These are phyloP conservation scores for Carollia perspicillata DNA, from an alignment of 2,113 vertebrate genomes.

Conservation along the genomic window DNA sequence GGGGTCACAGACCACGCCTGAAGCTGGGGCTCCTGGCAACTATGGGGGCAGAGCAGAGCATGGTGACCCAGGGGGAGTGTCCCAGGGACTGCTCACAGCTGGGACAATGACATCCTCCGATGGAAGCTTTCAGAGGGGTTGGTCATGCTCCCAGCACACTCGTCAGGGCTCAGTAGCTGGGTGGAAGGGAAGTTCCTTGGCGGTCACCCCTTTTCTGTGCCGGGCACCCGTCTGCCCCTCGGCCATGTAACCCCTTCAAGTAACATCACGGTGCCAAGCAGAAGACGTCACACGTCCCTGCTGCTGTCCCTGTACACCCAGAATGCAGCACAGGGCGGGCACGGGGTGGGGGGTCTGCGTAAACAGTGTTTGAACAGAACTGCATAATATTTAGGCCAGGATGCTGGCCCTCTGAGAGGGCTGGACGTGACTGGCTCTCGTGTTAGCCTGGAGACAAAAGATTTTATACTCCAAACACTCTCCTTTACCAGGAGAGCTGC, in stretches of 20 bases:
- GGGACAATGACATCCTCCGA: neutral
- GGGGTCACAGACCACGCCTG: no score
- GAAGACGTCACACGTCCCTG: accelerated
- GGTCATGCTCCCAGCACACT: accelerated
- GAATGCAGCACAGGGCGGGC: accelerated
- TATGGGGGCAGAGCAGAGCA: no score
- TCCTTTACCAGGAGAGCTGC: neutral
- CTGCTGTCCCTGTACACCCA: no score
- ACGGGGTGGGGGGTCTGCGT: neutral
- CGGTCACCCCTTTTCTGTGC: accelerated
- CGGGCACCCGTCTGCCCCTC: accelerated
- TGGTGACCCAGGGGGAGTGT: accelerated
- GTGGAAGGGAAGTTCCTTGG: neutral
- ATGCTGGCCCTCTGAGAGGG: neutral
- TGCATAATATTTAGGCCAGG: neutral
- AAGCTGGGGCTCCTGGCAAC: neutral
- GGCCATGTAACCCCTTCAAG: accelerated
- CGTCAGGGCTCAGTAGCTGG: neutral
- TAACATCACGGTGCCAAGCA: accelerated
- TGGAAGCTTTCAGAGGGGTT: neutral
- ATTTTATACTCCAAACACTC: neutral
- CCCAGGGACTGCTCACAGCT: neutral
- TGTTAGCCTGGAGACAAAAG: neutral
- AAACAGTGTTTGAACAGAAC: neutral
- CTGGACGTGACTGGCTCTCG: neutral